These are phyloP conservation scores for Hippocampus abdominalis DNA, from an alignment of 2,113 vertebrate genomes.

Conservation along the genomic window DNA sequence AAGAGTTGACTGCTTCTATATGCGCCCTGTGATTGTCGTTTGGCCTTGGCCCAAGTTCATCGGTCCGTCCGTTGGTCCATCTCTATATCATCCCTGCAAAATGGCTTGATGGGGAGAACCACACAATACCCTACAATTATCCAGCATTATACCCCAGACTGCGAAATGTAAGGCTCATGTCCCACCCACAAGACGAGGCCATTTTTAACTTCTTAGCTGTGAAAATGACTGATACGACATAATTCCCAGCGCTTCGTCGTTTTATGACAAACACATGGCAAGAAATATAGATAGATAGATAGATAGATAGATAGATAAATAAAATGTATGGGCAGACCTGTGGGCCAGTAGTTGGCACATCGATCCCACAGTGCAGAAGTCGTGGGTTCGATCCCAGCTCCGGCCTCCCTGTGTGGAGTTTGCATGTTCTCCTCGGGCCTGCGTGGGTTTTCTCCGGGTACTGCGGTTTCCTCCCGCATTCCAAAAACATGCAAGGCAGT, in stretches of 20 bases:
- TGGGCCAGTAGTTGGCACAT: no score
- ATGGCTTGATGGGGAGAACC: background rate
- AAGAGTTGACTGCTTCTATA: no score
- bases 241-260: background rate
- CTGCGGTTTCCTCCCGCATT: no score
- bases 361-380: no score
- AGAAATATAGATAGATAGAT: background rate
- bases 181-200: background rate
- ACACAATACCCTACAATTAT: background rate
- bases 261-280: background rate
- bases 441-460: no score
- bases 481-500: no score
- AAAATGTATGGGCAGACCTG: no score
- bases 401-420: no score
- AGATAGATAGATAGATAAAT: fast-evolving
- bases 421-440: no score
- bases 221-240: background rate
- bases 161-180: background rate
- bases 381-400: no score
- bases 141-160: background rate
- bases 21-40: no score
- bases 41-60: no score
- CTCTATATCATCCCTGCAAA: background rate
- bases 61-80: background rate
- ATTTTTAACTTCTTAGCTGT: background rate